Base-by-base conservation (phyloP, 2,797 vertebrate species). In the Sparus aurata region DNA sequence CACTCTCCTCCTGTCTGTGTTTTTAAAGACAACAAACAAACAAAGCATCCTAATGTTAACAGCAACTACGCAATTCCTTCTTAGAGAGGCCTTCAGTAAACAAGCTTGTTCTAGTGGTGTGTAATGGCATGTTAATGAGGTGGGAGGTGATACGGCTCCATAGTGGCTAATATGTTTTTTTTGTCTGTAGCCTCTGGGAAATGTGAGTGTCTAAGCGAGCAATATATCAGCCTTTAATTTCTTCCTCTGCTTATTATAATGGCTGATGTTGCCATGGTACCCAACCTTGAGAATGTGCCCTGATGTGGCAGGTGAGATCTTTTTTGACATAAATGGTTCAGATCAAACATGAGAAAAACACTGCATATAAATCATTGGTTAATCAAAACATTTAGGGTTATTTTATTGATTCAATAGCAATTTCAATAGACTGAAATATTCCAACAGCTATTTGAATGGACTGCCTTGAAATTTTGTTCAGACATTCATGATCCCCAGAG, bases 221-320 rank as follows among this genome's bases (percentile, higher is more conserved):
- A 83, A 71, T 86, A 85, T 75, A 82, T 73, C 68, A 67, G 34
- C 49, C 60, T 83, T 89, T 85, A 85, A 80, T 87, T 89, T 83
- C 58, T 76, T 69, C 64, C 50, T 84, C 72, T 80, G 74, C 85
- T 89, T 79, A 74, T 85, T 85, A 75, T 84, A 80, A 91, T 77
- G 57, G 61, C 61, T 55, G 41, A 82, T 23, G 89, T 93, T 95
- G 87, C 87, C 86, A 94, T 94, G 79, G 90, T 75, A 92, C 68
- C 88, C 70, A 85, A 75, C 75, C 82, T 81, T 84, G 64, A 84
- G 86, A 89, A 85, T 85, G 80, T 85, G 79, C 75, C 74, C 30
- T 75, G 49, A 79, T 85, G 58, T 73, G 67, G 75, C 81, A 87
- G 75, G 75, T 59, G 43, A 65, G 75, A 87, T 83, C 45, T 72